Conservation (phyloP, 2,888 invertebrate genomes). For the Tinea semifulvella region DNA sequence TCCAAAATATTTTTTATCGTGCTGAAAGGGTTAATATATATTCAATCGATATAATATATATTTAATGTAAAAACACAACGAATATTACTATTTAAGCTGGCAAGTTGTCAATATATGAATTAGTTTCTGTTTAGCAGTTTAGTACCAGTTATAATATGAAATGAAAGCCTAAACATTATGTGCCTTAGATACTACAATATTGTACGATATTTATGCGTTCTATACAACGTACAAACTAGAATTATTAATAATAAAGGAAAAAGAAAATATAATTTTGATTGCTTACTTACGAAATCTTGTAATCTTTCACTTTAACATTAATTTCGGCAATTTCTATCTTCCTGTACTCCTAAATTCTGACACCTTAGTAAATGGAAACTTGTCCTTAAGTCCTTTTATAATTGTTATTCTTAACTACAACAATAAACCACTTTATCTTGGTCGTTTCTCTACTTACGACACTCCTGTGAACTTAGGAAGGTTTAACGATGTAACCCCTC, state of each 20-base stretch:
- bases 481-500: too few relatives aligned
- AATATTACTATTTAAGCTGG: too few relatives aligned
- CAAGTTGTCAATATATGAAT: too few relatives aligned
- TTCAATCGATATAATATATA: too few relatives aligned
- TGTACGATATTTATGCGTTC: constrained; percentile 67
- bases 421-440: too few relatives aligned
- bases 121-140: too few relatives aligned
- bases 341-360: constrained; percentile 3
- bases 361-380: constrained; percentile 5
- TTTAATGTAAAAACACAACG: too few relatives aligned
- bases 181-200: constrained; percentile 70
- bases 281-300: constrained; percentile 23
- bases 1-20: too few relatives aligned
- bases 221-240: constrained; percentile 67
- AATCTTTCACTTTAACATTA: neutral
- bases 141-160: constrained; percentile 62
- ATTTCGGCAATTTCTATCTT: neutral
- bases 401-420: too few relatives aligned
- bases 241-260: constrained; percentile 24
- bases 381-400: neutral
- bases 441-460: too few relatives aligned
- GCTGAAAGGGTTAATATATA: too few relatives aligned
- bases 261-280: constrained; percentile 55
- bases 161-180: constrained; percentile 68
- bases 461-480: too few relatives aligned